phyloP scores from a whole-genome alignment of 2,797 vertebrate species.

The Crocidura indochinensis region DNA sequence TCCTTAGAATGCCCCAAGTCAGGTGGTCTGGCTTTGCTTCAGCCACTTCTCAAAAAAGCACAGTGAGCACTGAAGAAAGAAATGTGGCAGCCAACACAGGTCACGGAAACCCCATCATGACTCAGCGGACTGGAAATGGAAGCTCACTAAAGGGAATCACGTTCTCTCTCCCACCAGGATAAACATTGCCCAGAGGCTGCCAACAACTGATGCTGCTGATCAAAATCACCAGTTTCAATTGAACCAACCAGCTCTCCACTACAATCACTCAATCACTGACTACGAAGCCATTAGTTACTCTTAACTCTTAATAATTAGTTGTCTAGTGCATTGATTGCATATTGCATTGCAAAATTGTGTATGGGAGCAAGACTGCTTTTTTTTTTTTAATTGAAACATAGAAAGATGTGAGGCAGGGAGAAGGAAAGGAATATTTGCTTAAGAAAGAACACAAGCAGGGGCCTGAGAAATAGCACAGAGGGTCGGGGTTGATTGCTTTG shows the following conservation, averaged over 20 bases:
- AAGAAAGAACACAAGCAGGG: no score
- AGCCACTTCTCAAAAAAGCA: neutral
- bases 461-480: no score
- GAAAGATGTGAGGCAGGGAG: no score
- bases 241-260: neutral
- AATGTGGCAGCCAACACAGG: neutral
- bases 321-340: no score
- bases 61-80: neutral
- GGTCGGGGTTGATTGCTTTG: no score
- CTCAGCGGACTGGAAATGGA: neutral
- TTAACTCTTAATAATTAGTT: no score
- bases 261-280: constrained; percentile 25
- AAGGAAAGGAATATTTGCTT: no score
- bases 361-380: no score
- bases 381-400: no score
- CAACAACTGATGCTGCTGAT: constrained; percentile 21
- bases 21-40: neutral
- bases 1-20: neutral
- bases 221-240: constrained; percentile 18
- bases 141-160: neutral
- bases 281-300: constrained; percentile 15
- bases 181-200: neutral
- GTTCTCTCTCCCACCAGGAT: neutral
- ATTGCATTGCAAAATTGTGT: no score
- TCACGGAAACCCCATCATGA: neutral